Evolutionary conservation across 2,797 vertebrate genomes (phyloP).

Genomic region (Tokudaia muenninki): DNA sequence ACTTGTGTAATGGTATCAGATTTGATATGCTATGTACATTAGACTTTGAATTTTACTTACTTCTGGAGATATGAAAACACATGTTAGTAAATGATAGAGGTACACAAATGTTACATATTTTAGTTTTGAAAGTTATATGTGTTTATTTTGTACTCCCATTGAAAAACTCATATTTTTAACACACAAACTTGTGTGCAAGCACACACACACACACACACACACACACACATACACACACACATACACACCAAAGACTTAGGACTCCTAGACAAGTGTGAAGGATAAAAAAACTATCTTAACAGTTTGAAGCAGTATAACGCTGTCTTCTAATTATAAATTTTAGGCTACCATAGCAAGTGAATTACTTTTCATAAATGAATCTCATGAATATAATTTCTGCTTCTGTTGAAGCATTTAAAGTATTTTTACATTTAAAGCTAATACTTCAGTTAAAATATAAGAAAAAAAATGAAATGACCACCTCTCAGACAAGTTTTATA

Average conservation of each 20-base stretch:
- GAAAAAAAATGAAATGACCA: not conserved
- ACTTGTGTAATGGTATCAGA: not conserved
- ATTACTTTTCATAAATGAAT: slow-evolving; percentile 1
- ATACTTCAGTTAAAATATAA: slow-evolving; percentile 8
- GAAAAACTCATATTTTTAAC: slow-evolving; percentile 74
- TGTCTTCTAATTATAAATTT: slow-evolving; percentile 8
- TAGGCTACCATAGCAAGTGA: fast-evolving
- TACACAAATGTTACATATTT: slow-evolving; percentile 58
- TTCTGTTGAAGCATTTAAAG: slow-evolving; percentile 49
- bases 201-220: not conserved
- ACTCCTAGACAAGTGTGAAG: slow-evolving; percentile 30
- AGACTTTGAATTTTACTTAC: slow-evolving; percentile 63
- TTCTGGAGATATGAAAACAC: slow-evolving; percentile 61
- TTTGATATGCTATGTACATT: slow-evolving; percentile 23
- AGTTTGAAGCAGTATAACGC: not conserved
- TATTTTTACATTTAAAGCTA: slow-evolving; percentile 52
- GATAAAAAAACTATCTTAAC: slow-evolving; percentile 54
- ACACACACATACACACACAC: not conserved
- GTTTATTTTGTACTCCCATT: not conserved
- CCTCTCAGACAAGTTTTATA: slow-evolving; percentile 3
- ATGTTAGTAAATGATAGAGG: slow-evolving; percentile 68
- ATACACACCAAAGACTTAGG: not conserved
- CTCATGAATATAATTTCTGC: not conserved
- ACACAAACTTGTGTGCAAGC: not conserved
- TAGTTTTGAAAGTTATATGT: slow-evolving; percentile 45